These are phyloP conservation scores for Drosophila mojavensis DNA, from an alignment of 1,140 invertebrate species.

Conservation along the genomic window DNA sequence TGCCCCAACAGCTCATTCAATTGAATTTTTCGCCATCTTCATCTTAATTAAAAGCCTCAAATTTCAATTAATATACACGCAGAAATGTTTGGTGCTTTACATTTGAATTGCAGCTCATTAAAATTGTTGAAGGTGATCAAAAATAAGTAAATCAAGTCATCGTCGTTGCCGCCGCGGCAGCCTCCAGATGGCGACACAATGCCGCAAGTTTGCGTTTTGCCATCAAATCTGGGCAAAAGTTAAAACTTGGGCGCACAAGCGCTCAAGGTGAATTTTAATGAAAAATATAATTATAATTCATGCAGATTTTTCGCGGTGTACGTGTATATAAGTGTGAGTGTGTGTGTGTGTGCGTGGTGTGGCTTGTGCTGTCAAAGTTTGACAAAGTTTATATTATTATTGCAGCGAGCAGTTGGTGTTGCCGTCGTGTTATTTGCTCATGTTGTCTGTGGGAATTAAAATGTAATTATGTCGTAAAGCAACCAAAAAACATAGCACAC, in stretches of 20 bases:
- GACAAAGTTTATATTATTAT: slow-evolving; percentile 64
- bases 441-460: slow-evolving; percentile 71
- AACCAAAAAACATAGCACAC: slow-evolving; percentile 61
- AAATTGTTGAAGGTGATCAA: slow-evolving; percentile 57
- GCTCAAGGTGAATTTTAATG: slow-evolving; percentile 81
- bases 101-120: slow-evolving; percentile 72
- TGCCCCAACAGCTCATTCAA: slow-evolving; percentile 39
- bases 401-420: slow-evolving; percentile 40
- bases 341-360: slow-evolving; percentile 1
- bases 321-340: not conserved
- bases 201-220: slow-evolving; percentile 27
- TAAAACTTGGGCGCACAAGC: slow-evolving; percentile 53
- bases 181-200: slow-evolving; percentile 39
- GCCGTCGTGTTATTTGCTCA: slow-evolving; percentile 53
- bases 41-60: slow-evolving; percentile 69
- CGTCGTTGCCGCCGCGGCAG: not conserved
- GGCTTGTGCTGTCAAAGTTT: slow-evolving; percentile 59
- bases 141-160: slow-evolving; percentile 55
- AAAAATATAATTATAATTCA: slow-evolving; percentile 82
- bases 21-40: slow-evolving; percentile 36
- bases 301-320: slow-evolving; percentile 58
- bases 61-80: slow-evolving; percentile 59
- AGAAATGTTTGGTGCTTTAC: slow-evolving; percentile 38
- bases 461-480: slow-evolving; percentile 73
- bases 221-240: slow-evolving; percentile 55